These are phyloP conservation scores for Vespertilio murinus DNA, from an alignment of 2,797 vertebrate species.

Conservation along the genomic window DNA sequence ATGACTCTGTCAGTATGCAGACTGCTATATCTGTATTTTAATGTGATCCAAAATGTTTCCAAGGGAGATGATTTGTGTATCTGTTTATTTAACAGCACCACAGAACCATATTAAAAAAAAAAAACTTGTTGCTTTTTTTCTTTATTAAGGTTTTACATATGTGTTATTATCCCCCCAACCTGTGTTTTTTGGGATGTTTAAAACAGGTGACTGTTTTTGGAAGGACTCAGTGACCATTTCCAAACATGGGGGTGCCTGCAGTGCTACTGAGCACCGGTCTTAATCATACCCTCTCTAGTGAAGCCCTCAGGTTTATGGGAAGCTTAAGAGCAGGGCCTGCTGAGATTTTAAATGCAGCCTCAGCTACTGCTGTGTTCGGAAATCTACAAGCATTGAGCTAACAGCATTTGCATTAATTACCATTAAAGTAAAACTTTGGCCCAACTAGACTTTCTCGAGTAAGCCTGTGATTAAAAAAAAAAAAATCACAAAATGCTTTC, in stretches of 20 bases:
- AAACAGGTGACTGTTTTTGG: not conserved
- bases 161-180: not conserved
- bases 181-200: slow-evolving; percentile 38
- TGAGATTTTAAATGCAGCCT: slow-evolving; percentile 65
- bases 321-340: slow-evolving; percentile 20
- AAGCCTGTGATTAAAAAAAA: slow-evolving; percentile 45
- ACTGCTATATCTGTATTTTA: not conserved
- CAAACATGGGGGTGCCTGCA: not conserved
- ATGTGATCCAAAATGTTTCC: not conserved
- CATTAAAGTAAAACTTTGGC: slow-evolving; percentile 58
- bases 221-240: slow-evolving; percentile 51
- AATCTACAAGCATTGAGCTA: slow-evolving; percentile 41
- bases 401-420: slow-evolving; percentile 67
- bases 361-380: slow-evolving; percentile 49
- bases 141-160: too few species aligned
- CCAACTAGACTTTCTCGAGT: slow-evolving; percentile 49
- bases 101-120: not conserved
- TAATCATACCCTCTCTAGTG: not conserved
- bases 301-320: not conserved
- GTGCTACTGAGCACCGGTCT: slow-evolving; percentile 41
- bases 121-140: too few species aligned
- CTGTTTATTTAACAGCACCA: slow-evolving; percentile 22
- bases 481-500: slow-evolving; percentile 11
- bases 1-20: not conserved
- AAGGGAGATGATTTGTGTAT: not conserved